Conservation (phyloP, 2,888 invertebrate species). For the Mythimna pallens region DNA sequence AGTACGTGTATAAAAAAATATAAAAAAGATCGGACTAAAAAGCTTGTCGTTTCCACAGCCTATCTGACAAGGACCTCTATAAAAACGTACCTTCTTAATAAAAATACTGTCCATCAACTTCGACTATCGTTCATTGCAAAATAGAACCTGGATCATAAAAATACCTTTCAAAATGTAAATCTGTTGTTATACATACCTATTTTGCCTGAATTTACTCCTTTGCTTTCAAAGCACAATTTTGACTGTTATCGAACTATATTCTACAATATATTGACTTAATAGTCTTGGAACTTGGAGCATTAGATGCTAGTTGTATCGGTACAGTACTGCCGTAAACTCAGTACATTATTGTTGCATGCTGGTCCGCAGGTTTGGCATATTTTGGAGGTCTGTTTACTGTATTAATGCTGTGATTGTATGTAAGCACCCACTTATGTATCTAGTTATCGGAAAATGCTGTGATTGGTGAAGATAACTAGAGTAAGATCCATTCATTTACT, state of each 20-base stretch:
- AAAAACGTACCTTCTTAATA: constrained; percentile 45
- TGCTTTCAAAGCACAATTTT: constrained; percentile 4
- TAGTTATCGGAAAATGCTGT: neutral
- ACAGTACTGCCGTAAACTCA: constrained; percentile 31
- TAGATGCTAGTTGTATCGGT: constrained; percentile 11
- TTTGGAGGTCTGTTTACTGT: neutral
- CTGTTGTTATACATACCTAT: constrained; percentile 1
- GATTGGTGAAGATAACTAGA: neutral
- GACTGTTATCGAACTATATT: constrained; percentile 1
- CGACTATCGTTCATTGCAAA: constrained; percentile 32
- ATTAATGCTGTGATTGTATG: neutral
- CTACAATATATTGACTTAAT: constrained; percentile 27
- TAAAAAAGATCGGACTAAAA: constrained; percentile 16
- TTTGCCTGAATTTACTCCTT: neutral
- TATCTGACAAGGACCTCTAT: constrained; percentile 40
- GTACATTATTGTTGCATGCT: constrained; percentile 21
- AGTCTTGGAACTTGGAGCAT: constrained; percentile 29
- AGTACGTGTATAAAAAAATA: constrained; percentile 27
- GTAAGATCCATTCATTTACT: neutral
- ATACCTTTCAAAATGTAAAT: constrained; percentile 44
- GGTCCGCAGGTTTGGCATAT: constrained; percentile 10
- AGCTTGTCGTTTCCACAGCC: constrained; percentile 17
- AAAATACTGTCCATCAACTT: constrained; percentile 47
- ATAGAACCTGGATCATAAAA: constrained; percentile 38
- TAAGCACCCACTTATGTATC: neutral